Evolutionary conservation across 1,140 invertebrate genomes (phyloP), one percentile per base, ranked within the genome.

Genomic region (Pogonus chalceus): DNA sequence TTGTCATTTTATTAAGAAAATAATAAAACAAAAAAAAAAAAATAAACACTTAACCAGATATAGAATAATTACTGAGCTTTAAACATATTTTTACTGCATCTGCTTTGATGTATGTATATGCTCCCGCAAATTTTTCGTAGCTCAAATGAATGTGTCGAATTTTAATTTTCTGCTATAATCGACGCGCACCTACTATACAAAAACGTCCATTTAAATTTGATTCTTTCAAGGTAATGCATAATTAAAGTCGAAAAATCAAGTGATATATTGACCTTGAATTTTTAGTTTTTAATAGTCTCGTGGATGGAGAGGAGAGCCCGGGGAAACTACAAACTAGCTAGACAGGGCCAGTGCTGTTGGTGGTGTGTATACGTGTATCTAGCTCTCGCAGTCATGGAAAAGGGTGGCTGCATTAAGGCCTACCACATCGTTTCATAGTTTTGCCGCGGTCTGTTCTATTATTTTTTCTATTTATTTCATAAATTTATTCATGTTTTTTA

Each of bases 191-290:
- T 43, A 43, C 37, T 43, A 16, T 43, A 43, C 4, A 43, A 43
- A 43, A 43, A 43, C 37, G 37, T 9, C 37, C 37, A 43, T 43
- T 43, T 43, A 43, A 43, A 43, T 43, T 43, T 43, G 37, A 43
- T 43, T 43, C 37, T 43, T 43, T 43, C 37, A 43, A 43, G 37
- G 37, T 43, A 43, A 43, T 43, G 37, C 37, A 43, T 43, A 43
- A 43, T 43, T 43, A 43, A 43, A 43, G 37, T 18, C 18, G 37
- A 43, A 43, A 43, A 43, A 43, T 43, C 37, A 43, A 43, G 37
- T 16, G 37, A 43, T 43, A 43, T 43, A 43, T 43, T 43, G 37
- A 43, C 37, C 37, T 43, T 43, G 37, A 43, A 43, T 43, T 43
- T 43, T 43, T 18, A 43, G 37, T 43, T 43, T 43, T 43, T 43